Evolutionary conservation across 1,140 invertebrate genomes (phyloP).

Genomic region (Drosophila baimaii): DNA sequence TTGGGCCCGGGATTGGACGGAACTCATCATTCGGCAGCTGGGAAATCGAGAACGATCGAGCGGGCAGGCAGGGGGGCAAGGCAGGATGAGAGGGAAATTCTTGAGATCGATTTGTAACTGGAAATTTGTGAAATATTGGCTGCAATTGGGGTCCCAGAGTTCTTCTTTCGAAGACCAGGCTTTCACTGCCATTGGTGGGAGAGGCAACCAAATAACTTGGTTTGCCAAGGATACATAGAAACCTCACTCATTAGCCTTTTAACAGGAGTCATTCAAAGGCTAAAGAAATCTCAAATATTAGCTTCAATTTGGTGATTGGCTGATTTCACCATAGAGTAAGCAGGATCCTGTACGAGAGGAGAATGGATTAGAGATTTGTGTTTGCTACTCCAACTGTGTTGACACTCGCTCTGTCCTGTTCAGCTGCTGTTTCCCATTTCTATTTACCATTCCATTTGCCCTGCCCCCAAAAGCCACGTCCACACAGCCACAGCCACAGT

Average conservation of each 20-base stretch:
- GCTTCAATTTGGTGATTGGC: too few relatives aligned
- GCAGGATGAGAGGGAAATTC: constrained; percentile 8
- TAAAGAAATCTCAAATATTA: neutral
- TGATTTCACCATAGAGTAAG: too few relatives aligned
- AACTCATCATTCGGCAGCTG: constrained; percentile 46
- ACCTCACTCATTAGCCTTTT: neutral
- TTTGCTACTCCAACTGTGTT: neutral
- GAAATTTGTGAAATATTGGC: constrained; percentile 21
- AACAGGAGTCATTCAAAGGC: too few relatives aligned
- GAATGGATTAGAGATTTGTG: constrained; percentile 16
- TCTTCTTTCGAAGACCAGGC: neutral
- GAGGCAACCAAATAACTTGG: neutral
- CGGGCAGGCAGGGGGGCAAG: neutral
- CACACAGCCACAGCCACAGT: constrained; percentile 21
- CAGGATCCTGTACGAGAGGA: neutral
- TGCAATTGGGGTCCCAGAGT: neutral
- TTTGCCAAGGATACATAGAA: constrained; percentile 2
- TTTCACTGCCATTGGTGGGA: neutral
- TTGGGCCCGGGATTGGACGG: constrained; percentile 36
- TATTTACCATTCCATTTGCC: constrained; percentile 43
- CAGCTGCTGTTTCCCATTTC: constrained; percentile 31
- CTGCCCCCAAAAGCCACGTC: constrained; percentile 31
- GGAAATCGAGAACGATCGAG: constrained; percentile 32
- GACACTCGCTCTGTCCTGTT: constrained; percentile 29
- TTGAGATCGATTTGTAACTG: constrained; percentile 6